Percentiles rank a stretch among this genome's conserved stretches.
phyloP scores from a whole-genome alignment of 2,797 vertebrate species.

The Falco novaeseelandiae region DNA sequence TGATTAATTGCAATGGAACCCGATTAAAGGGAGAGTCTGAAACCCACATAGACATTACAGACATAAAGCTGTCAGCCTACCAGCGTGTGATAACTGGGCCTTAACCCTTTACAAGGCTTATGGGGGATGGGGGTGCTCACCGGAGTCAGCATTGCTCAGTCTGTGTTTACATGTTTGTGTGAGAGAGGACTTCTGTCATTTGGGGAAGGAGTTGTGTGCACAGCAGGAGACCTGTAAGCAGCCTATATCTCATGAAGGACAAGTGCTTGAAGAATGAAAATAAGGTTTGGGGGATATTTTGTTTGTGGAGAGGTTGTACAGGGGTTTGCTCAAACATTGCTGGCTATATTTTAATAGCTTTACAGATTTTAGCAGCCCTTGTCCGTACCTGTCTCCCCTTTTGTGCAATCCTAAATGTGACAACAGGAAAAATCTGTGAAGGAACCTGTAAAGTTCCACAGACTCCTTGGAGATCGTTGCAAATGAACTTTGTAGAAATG shows the following conservation, averaged over 20 bases:
- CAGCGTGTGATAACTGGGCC: conserved; percentile 25
- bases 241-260: neutral
- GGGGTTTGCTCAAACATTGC: neutral
- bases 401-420: neutral
- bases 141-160: neutral
- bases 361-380: neutral
- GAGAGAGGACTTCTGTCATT: neutral
- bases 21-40: conserved; percentile 63
- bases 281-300: neutral
- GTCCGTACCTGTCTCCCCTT: neutral
- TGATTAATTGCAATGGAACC: conserved; percentile 69
- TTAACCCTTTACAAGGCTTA: conserved; percentile 56
- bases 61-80: conserved; percentile 67
- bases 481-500: neutral
- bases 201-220: neutral
- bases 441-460: neutral
- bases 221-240: conserved; percentile 9
- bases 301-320: neutral
- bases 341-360: neutral
- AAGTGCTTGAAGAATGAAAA: neutral
- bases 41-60: conserved; percentile 41
- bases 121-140: neutral
- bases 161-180: neutral
- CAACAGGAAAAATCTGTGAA: neutral
- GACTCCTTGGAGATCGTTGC: neutral